A percentile compares a stretch with the other conserved stretches of the same genome.
phyloP scores from a whole-genome alignment of 2,797 vertebrate species.

The Microcaecilia unicolor region DNA sequence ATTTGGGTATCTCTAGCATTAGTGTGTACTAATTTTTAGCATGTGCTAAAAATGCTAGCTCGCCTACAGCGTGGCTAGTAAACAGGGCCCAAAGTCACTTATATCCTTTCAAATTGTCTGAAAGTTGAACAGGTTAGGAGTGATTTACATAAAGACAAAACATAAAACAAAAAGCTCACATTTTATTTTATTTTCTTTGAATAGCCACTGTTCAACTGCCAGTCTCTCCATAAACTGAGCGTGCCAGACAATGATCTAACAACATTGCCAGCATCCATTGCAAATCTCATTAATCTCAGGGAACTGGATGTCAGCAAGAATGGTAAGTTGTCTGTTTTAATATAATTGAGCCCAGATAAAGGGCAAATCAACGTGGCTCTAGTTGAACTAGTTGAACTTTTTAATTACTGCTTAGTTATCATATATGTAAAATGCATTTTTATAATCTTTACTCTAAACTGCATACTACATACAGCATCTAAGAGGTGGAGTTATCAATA shows the following conservation, averaged over 20 bases:
- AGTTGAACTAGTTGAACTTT: no score
- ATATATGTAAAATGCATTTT: no score
- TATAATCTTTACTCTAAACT: no score
- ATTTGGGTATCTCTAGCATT: no score
- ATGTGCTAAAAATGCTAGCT: no score
- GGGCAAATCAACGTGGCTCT: no score
- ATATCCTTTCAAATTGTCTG: neutral
- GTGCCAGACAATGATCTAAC: slow-evolving; percentile 96
- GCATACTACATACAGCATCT: no score
- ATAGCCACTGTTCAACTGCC: slow-evolving; percentile 98
- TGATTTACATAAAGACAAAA: slow-evolving; percentile 9
- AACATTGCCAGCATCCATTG: slow-evolving; percentile 84
- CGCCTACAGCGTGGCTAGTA: no score
- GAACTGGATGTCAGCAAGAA: slow-evolving; percentile 99
- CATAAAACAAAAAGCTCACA: slow-evolving; percentile 8
- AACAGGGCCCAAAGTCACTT: no score
- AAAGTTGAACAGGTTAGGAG: slow-evolving; percentile 3
- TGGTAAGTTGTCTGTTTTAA: slow-evolving; percentile 67
- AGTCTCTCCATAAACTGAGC: slow-evolving; percentile 90
- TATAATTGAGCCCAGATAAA: neutral
- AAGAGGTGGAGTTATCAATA: no score
- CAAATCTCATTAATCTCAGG: slow-evolving; percentile 97
- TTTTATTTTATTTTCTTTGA: slow-evolving; percentile 32
- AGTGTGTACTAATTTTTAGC: no score
- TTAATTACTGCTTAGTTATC: no score